Evolutionary conservation across 2,797 vertebrate species (phyloP), one percentile per base, ranked within the genome.

Genomic region (Odontamblyopus rebecca): DNA sequence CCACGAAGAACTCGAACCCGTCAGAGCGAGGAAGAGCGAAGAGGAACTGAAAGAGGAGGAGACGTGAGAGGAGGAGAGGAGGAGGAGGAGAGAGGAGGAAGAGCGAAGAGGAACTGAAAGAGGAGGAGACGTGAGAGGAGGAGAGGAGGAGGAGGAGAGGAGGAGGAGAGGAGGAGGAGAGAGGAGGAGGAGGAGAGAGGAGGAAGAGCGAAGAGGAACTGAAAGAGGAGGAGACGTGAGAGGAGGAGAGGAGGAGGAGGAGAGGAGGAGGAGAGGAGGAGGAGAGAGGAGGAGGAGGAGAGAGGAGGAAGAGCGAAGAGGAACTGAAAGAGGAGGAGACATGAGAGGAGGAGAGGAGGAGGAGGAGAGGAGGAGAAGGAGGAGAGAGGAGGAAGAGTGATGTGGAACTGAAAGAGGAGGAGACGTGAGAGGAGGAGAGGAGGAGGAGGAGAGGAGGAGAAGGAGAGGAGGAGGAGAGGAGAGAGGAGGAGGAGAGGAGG

Each of bases 1-100:
- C 97, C 74, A 98, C 85, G 29, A 96, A 97, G 89, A 99, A 98
- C 87, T 99, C 97, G 13, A 99, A 99, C 2, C 97, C 97, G 79
- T 97, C 96, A 74, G 93, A 90, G 89, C 96, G 96, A 69, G 97
- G 98, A 80, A 99, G 71, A 13, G 96, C 95, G 71, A 96, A 99
- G 0, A 99, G 91, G 86, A 99, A 99, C 97, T 99, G 87, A 0
- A 54, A 8, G 97, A 81, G 99, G 71, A 13, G 96, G 1, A 6
- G 54, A 56, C 0, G 3, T 1, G 3, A 7, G 54, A 57, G 26
- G 8, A 26, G 23, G 9, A 29, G 15, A 3, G 13, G 13, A 27
- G 12, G 54, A 3, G 12, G 54, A 56, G 1, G 3, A 3, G 3
- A 7, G 54, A 57, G 26, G 8, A 26, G 23, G 9, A 29, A 5